Conservation (phyloP, 2,113 vertebrate genomes). For the Myanophis thanlyinensis region DNA sequence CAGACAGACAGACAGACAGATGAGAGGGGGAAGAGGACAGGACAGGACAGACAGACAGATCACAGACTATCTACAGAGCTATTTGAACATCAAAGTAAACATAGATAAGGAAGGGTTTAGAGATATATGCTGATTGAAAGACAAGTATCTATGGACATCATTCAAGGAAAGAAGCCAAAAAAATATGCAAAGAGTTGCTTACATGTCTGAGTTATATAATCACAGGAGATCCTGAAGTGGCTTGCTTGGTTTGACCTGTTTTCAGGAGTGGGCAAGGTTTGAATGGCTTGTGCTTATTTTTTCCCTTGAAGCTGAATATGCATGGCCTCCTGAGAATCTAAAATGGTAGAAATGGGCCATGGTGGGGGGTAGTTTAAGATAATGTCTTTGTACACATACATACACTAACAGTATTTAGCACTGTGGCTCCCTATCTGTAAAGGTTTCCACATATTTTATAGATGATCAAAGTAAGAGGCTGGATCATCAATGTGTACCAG, state of each 20-base stretch:
- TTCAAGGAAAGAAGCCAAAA: neutral
- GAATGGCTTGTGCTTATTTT: neutral
- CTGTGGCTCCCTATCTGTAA: neutral
- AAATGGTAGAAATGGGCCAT: neutral
- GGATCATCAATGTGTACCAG: neutral
- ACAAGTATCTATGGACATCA: neutral
- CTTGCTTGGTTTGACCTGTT: neutral
- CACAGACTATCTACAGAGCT: neutral
- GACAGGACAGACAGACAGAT: neutral
- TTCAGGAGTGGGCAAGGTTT: neutral
- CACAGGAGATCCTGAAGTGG: neutral
- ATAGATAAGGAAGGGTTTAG: neutral
- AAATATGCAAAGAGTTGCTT: neutral
- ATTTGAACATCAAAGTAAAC: neutral
- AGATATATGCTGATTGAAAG: neutral
- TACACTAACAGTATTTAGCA: too few relatives aligned
- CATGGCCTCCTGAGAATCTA: neutral
- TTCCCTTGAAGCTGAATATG: neutral
- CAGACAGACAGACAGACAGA: neutral
- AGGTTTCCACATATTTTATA: neutral
- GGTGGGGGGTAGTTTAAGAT: neutral
- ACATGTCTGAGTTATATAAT: neutral
- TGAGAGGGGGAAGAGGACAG: too few relatives aligned
- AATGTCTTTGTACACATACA: neutral
- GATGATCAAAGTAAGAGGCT: neutral